phyloP scores from a whole-genome alignment of 2,888 invertebrate genomes.

The Pandemis corylana region DNA sequence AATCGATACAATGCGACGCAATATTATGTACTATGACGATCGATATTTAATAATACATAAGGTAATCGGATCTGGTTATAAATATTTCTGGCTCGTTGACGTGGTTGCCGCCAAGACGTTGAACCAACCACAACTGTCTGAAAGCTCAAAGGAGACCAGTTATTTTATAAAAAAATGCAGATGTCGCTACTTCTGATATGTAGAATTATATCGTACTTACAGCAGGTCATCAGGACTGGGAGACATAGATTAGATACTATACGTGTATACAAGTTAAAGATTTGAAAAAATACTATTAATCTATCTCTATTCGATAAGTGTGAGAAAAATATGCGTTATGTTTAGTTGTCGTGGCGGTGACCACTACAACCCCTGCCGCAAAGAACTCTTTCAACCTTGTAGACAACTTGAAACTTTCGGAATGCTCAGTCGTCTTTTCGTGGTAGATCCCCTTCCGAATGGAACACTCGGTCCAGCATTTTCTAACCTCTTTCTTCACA shows the following conservation, averaged over 20 bases:
- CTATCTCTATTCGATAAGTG: background rate
- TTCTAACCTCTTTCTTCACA: conserved; percentile 37
- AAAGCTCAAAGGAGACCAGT: background rate
- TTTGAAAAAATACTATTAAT: background rate
- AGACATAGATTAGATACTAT: too few relatives aligned
- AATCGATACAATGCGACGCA: background rate
- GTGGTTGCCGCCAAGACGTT: conserved; percentile 5
- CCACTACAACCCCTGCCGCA: conserved; percentile 17
- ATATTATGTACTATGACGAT: background rate
- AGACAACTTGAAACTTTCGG: conserved; percentile 29
- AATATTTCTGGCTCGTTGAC: background rate
- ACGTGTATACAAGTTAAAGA: too few relatives aligned
- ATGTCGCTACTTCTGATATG: too few relatives aligned
- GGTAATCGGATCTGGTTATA: conserved; percentile 10
- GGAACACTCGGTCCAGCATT: conserved; percentile 26
- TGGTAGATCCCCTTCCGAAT: conserved; percentile 36
- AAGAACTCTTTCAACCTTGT: conserved; percentile 28
- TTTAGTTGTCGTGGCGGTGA: conserved; percentile 14
- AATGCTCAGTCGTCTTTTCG: conserved; percentile 30
- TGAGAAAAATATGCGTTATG: background rate
- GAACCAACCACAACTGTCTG: background rate
- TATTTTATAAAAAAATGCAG: background rate
- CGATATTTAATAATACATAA: background rate
- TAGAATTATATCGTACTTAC: too few relatives aligned
- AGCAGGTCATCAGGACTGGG: too few relatives aligned